Conservation (phyloP, 2,888 invertebrate genomes). For the Heteromyza rotundicornis region DNA sequence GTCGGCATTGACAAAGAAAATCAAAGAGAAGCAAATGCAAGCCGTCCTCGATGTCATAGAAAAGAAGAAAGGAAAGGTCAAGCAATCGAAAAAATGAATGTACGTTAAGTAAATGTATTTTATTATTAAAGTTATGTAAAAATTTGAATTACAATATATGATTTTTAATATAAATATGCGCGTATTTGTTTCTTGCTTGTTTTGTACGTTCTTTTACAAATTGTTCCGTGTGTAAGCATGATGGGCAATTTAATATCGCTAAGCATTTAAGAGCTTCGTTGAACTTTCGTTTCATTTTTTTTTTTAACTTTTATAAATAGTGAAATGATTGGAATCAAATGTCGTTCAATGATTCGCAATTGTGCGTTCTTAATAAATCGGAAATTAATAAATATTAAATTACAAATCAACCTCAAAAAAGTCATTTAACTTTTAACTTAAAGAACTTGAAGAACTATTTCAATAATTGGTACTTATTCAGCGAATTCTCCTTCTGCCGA, state of each 20-base stretch:
- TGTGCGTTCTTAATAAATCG: too few relatives aligned
- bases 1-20: constrained; percentile 46
- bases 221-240: too few relatives aligned
- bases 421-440: not conserved
- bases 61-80: constrained; percentile 47
- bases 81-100: constrained; percentile 37
- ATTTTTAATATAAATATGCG: constrained; percentile 30
- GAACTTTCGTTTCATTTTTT: too few relatives aligned
- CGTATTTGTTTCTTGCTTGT: constrained; percentile 17
- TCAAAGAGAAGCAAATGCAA: constrained; percentile 55
- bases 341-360: too few relatives aligned
- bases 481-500: constrained; percentile 41
- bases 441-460: not conserved
- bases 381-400: not conserved
- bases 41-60: constrained; percentile 49
- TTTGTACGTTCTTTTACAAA: constrained; percentile 14
- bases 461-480: not conserved
- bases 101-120: constrained; percentile 15
- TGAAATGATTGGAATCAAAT: too few relatives aligned
- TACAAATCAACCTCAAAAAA: not conserved
- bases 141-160: constrained; percentile 33
- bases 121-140: constrained; percentile 31
- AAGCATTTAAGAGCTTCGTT: too few relatives aligned
- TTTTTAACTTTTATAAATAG: too few relatives aligned
- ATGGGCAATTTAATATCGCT: too few relatives aligned